Evolutionary conservation across 2,113 vertebrate species (phyloP).

Genomic region (Dissostichus mawsoni): DNA sequence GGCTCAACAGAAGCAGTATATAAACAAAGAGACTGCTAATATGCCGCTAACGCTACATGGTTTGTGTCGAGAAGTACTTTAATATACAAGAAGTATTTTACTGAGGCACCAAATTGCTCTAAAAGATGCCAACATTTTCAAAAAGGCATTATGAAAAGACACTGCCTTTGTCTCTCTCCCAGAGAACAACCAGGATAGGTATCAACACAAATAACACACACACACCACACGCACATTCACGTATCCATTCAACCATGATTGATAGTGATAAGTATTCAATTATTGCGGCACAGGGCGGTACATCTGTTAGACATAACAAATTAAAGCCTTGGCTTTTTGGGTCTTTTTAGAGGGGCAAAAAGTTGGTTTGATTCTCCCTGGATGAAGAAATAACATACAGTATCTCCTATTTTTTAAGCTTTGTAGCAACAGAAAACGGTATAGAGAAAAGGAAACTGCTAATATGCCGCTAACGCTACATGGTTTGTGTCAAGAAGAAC

Average conservation of each 20-base stretch:
- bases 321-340: too few relatives aligned
- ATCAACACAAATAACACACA: conserved; percentile 23
- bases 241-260: background rate
- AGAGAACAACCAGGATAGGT: background rate
- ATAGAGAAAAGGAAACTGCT: background rate
- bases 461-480: background rate
- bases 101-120: too few relatives aligned
- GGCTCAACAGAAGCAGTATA: background rate
- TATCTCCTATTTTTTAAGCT: background rate
- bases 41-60: background rate
- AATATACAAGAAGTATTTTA: background rate
- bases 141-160: background rate
- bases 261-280: too few relatives aligned
- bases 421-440: background rate
- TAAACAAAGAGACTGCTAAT: background rate
- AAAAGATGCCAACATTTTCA: background rate
- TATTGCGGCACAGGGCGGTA: background rate
- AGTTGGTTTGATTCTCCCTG: background rate
- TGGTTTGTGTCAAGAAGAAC: background rate
- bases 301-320: background rate
- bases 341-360: background rate
- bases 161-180: too few relatives aligned
- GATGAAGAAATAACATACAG: background rate
- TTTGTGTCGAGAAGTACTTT: background rate
- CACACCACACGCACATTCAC: too few relatives aligned